Conservation (phyloP, 2,113 vertebrate species). For the Chaetops frenatus region DNA sequence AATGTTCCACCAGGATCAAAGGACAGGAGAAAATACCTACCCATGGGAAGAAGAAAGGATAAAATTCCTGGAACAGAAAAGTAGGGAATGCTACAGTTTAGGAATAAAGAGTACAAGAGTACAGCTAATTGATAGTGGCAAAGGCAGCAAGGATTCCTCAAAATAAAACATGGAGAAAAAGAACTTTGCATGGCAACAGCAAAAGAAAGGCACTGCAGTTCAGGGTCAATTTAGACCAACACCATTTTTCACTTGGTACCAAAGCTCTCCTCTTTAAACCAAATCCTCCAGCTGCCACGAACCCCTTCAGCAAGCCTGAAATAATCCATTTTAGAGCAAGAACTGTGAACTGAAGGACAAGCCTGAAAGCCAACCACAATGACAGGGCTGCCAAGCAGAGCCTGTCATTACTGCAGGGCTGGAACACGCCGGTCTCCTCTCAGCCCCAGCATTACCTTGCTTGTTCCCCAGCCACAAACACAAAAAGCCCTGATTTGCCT, state of each 20-base stretch:
- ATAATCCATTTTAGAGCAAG: not conserved
- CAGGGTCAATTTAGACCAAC: not conserved
- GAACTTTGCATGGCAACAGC: not conserved
- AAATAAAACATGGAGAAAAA: not conserved
- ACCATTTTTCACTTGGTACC: not conserved
- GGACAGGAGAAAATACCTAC: not conserved
- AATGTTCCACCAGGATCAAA: not conserved
- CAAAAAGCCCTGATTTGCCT: not conserved
- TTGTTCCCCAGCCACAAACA: not conserved
- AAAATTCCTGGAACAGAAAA: not conserved
- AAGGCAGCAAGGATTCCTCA: not conserved
- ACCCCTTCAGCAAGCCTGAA: not conserved
- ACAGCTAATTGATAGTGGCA: not conserved
- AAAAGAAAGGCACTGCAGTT: not conserved
- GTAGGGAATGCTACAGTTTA: not conserved
- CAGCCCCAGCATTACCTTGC: not conserved
- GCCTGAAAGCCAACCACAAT: not conserved
- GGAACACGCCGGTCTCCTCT: not conserved
- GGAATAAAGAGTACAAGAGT: not conserved
- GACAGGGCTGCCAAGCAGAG: not conserved
- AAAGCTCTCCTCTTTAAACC: not conserved
- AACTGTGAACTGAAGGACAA: not conserved
- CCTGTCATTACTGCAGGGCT: constrained; percentile 21
- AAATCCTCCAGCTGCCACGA: not conserved
- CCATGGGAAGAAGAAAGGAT: not conserved